These are phyloP conservation scores for Decapterus maruadsi DNA, from an alignment of 2,797 vertebrate species.

Conservation along the genomic window DNA sequence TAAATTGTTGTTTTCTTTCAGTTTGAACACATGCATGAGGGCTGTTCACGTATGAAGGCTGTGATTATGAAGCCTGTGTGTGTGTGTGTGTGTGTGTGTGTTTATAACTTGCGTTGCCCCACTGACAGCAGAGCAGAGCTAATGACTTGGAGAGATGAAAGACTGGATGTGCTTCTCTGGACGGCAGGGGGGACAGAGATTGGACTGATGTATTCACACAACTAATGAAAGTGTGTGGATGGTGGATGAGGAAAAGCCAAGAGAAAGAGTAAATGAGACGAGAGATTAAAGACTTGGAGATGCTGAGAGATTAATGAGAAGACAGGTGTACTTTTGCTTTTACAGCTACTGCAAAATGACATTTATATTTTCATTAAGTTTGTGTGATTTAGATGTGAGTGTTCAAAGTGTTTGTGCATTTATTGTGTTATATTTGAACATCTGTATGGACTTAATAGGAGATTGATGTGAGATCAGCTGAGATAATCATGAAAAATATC, in stretches of 20 bases:
- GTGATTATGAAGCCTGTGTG: background rate
- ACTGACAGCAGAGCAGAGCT: constrained; percentile 3
- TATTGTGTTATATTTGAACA: background rate
- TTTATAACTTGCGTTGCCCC: background rate
- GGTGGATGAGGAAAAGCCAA: background rate
- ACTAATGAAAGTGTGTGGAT: constrained; percentile 6
- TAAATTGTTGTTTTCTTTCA: constrained; percentile 6
- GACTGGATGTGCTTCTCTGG: background rate
- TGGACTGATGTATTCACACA: constrained; percentile 21
- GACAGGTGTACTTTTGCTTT: background rate
- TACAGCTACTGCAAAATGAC: background rate
- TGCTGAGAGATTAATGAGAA: background rate
- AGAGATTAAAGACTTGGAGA: constrained; percentile 1
- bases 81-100: background rate
- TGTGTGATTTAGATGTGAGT: background rate
- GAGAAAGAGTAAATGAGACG: background rate
- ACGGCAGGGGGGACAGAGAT: constrained; percentile 8
- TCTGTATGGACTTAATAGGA: background rate
- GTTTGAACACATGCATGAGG: constrained; percentile 1
- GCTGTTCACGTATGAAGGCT: background rate
- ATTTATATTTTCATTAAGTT: background rate
- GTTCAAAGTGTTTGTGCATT: background rate
- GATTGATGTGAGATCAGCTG: background rate
- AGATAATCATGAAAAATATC: no score
- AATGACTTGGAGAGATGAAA: constrained; percentile 25